These are phyloP conservation scores for Dolichopus griseipennis DNA, from an alignment of 2,888 invertebrate species.

Conservation along the genomic window DNA sequence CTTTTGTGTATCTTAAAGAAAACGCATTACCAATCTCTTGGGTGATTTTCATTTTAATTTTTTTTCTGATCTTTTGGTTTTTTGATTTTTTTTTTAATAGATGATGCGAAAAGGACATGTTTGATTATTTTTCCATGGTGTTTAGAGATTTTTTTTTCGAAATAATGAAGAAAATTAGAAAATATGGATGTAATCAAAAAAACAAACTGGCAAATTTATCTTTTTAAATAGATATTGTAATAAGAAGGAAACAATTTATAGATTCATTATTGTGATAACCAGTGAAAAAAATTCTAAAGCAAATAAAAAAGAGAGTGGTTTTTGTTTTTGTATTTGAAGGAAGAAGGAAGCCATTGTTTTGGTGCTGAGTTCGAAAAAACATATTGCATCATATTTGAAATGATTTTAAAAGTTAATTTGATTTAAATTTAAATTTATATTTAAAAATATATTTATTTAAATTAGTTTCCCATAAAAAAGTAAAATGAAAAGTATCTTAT, in stretches of 20 bases:
- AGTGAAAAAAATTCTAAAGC: background rate
- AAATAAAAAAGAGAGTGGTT: background rate
- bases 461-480: too few species aligned
- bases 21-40: background rate
- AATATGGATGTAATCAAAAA: background rate
- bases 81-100: background rate
- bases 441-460: too few species aligned
- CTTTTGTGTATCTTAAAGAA: background rate
- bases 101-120: constrained; percentile 6
- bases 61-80: background rate
- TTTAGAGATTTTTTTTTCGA: background rate
- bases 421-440: too few species aligned
- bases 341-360: too few species aligned
- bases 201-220: background rate
- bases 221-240: background rate
- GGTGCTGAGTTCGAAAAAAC: too few species aligned
- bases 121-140: background rate
- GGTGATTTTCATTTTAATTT: background rate
- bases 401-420: too few species aligned
- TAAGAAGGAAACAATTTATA: background rate
- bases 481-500: too few species aligned
- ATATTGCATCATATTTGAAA: too few species aligned
- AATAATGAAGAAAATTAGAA: background rate
- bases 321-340: too few species aligned
- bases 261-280: background rate